These are phyloP conservation scores for Nemoura dubitans DNA, from an alignment of 2,888 invertebrate species.

Conservation along the genomic window DNA sequence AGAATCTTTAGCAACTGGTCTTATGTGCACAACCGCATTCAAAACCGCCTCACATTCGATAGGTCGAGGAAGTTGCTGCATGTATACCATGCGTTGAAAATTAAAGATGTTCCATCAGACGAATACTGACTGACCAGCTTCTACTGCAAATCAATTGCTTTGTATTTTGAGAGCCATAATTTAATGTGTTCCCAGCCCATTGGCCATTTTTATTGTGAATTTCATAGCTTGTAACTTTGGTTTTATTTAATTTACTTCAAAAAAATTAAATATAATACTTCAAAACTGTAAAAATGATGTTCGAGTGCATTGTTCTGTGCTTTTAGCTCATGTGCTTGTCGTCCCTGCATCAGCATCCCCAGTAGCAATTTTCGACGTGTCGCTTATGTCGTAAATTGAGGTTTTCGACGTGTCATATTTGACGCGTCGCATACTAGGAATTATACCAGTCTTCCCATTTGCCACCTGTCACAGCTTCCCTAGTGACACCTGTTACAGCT, in stretches of 20 bases:
- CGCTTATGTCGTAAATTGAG: background rate
- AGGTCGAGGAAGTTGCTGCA: background rate
- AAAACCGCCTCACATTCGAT: conserved; percentile 26
- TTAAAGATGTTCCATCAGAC: background rate
- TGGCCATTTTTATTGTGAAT: too few species aligned
- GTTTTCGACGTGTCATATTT: background rate
- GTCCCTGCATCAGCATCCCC: background rate
- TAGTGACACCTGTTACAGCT: too few species aligned
- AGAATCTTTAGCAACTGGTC: conserved; percentile 47
- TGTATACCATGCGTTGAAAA: too few species aligned
- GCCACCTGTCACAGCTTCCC: background rate
- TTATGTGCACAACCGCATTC: background rate
- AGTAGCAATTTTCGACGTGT: background rate
- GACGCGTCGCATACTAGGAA: background rate
- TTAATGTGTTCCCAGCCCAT: too few species aligned
- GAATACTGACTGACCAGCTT: too few species aligned
- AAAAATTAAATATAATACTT: too few species aligned
- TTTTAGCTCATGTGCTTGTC: background rate
- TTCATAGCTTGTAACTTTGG: too few species aligned
- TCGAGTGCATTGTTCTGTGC: too few species aligned
- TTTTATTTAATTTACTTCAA: too few species aligned
- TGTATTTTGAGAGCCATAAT: too few species aligned
- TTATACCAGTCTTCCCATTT: background rate
- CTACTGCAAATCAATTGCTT: too few species aligned
- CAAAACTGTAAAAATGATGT: too few species aligned